Percentiles rank a stretch among this genome's conserved stretches.
Evolutionary conservation across 2,888 invertebrate genomes (phyloP).

Genomic region (Octodonta nipae): DNA sequence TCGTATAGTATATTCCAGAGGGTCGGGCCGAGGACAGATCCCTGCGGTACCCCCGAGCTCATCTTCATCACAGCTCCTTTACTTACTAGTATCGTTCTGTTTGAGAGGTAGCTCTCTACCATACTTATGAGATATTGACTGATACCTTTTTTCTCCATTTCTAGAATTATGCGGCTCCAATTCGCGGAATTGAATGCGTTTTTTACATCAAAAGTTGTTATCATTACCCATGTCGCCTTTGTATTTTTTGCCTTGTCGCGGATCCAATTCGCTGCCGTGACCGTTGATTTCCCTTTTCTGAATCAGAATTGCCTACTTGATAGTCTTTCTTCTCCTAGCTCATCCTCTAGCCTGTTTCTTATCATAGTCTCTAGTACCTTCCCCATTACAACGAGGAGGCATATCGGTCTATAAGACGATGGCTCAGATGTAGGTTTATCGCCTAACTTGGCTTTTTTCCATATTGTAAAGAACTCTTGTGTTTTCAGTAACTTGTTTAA

Average conservation of each 20-base stretch:
- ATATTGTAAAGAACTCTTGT: no score
- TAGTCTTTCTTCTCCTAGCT: constrained; percentile 9
- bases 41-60: constrained; percentile 9
- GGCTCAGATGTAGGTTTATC: no score
- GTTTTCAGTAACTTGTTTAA: no score
- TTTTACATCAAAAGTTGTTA: no score
- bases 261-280: no score
- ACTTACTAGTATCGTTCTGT: constrained; percentile 3
- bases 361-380: constrained; percentile 8
- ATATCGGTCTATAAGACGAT: constrained; percentile 4
- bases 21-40: constrained; percentile 8
- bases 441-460: no score
- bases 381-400: constrained; percentile 7
- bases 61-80: neutral
- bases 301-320: constrained; percentile 9
- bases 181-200: no score
- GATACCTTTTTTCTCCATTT: constrained; percentile 6
- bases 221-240: no score
- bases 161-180: constrained; percentile 6
- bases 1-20: constrained; percentile 8
- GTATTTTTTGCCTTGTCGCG: no score
- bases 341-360: constrained; percentile 5
- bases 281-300: constrained; percentile 8
- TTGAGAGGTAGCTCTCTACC: constrained; percentile 5
- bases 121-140: constrained; percentile 7